Evolutionary conservation across 2,888 invertebrate species (phyloP).

Genomic region (Lepidonotus clava): DNA sequence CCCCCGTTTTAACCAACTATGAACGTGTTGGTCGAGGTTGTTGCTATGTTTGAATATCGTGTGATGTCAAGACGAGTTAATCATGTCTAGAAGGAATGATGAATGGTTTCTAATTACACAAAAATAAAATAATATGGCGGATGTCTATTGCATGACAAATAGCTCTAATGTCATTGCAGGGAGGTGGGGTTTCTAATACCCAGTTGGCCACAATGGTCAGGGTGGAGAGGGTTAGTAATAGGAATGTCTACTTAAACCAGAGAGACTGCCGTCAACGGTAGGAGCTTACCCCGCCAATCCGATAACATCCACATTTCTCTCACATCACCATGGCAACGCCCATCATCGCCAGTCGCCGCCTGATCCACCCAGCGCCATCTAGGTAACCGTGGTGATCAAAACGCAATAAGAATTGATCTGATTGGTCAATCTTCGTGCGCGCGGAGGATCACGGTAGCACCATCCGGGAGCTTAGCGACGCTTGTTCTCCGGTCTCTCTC

Average conservation of each 20-base stretch:
- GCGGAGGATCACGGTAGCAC: conserved; percentile 13
- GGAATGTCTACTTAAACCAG: too few species aligned
- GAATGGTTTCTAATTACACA: neutral
- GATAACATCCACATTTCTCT: conserved; percentile 11
- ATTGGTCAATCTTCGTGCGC: conserved; percentile 22
- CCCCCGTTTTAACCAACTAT: too few species aligned
- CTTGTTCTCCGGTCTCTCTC: conserved; percentile 31
- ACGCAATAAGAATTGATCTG: conserved; percentile 47
- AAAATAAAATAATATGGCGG: neutral
- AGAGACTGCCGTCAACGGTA: too few species aligned
- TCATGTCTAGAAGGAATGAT: neutral
- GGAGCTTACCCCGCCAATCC: neutral
- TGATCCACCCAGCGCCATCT: conserved; percentile 14
- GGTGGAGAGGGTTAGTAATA: too few species aligned
- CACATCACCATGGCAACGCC: conserved; percentile 33
- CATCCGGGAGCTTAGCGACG: neutral
- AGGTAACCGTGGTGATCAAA: conserved; percentile 43
- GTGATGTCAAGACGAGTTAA: too few species aligned
- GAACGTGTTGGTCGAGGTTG: too few species aligned
- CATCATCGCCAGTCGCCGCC: conserved; percentile 1
- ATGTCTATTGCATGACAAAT: neutral
- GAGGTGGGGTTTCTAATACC: too few species aligned
- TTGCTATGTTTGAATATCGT: too few species aligned
- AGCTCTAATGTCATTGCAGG: neutral
- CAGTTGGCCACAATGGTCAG: too few species aligned